A percentile compares a stretch with the other conserved stretches of the same genome.
Evolutionary conservation across 2,888 invertebrate genomes (phyloP).

Genomic region (Heliconius ismenius): DNA sequence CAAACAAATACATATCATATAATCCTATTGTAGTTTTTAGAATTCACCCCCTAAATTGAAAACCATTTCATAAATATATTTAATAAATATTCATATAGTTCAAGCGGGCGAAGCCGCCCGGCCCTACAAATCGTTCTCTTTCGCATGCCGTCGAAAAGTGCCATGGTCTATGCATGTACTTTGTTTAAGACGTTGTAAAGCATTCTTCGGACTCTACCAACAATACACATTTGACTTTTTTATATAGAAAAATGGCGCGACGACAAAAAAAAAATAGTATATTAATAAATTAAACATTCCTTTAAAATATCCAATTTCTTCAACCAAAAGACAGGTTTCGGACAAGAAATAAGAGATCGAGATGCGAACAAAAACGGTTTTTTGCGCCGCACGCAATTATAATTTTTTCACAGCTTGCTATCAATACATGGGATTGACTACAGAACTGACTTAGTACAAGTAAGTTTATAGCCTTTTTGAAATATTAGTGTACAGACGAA

Average conservation of each 20-base stretch:
- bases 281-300: conserved; percentile 14
- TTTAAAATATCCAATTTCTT: not conserved
- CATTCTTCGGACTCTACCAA: conserved; percentile 6
- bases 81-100: too few relatives aligned
- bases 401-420: conserved; percentile 16
- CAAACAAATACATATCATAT: too few relatives aligned
- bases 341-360: not conserved
- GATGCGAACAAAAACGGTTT: conserved; percentile 33
- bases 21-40: too few relatives aligned
- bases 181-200: conserved; percentile 2
- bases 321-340: conserved; percentile 8
- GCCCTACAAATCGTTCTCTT: not conserved
- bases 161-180: not conserved
- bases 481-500: not conserved
- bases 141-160: not conserved
- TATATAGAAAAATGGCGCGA: not conserved
- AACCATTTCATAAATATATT: too few relatives aligned
- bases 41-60: too few relatives aligned
- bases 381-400: conserved; percentile 43
- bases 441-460: not conserved
- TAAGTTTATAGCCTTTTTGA: not conserved
- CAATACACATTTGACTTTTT: not conserved
- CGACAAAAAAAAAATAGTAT: not conserved
- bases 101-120: too few relatives aligned
- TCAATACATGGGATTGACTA: conserved; percentile 20